Evolutionary conservation across 2,113 vertebrate genomes (phyloP).

Genomic region (Callorhinus ursinus): DNA sequence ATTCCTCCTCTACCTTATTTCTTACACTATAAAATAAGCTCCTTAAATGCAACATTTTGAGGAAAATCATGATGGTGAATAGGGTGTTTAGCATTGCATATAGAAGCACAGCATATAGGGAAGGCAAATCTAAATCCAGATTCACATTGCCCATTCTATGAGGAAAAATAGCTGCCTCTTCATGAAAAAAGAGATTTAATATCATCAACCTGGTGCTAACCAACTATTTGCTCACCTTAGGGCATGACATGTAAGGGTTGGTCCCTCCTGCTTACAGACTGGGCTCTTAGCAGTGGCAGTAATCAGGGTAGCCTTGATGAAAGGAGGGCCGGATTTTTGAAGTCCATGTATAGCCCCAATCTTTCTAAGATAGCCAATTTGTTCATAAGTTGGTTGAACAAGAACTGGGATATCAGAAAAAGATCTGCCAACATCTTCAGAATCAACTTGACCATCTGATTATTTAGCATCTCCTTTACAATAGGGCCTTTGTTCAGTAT

Average conservation of each 20-base stretch:
- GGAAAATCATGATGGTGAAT: neutral
- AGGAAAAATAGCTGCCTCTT: neutral
- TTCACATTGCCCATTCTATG: neutral
- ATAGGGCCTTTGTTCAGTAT: neutral
- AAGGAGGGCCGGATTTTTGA: neutral
- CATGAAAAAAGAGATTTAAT: neutral
- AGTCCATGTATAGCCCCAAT: neutral
- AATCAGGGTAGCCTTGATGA: neutral
- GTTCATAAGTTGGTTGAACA: neutral
- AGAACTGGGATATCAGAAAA: neutral
- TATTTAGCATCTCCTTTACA: neutral
- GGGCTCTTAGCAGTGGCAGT: neutral
- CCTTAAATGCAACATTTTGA: neutral
- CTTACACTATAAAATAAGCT: neutral
- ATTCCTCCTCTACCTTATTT: neutral
- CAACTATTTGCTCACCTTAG: neutral
- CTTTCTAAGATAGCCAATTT: neutral
- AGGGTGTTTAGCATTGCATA: neutral
- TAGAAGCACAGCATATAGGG: neutral
- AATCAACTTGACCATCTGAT: neutral
- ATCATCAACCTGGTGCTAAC: neutral
- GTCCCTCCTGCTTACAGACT: neutral
- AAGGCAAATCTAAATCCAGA: neutral
- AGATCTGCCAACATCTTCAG: neutral
- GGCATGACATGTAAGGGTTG: neutral